Evolutionary conservation across 2,113 vertebrate genomes (phyloP).

Genomic region (Myrmophylax atrothorax): DNA sequence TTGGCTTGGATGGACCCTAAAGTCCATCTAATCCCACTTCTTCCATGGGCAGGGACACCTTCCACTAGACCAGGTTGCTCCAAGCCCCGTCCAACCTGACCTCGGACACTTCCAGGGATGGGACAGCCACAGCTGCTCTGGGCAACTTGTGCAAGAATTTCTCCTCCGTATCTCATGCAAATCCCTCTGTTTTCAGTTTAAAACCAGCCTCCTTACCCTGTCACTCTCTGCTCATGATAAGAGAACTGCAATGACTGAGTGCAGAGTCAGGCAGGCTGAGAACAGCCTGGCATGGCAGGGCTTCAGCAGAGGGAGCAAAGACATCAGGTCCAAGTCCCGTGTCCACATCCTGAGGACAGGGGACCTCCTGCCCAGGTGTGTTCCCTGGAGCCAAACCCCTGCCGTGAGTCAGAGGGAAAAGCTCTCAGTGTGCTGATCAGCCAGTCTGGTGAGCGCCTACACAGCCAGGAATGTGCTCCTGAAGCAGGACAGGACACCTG

Average conservation of each 20-base stretch:
- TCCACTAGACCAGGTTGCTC: rapidly evolving
- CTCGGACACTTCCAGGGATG: not conserved
- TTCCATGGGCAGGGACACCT: not conserved
- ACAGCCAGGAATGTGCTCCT: not conserved
- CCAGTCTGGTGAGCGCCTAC: not conserved
- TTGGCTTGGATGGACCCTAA: not conserved
- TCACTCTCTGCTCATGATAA: not conserved
- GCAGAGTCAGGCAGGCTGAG: rapidly evolving
- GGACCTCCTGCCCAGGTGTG: not conserved
- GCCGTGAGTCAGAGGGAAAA: not conserved
- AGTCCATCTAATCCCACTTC: not conserved
- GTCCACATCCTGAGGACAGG: not conserved
- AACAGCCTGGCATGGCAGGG: not conserved
- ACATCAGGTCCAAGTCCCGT: rapidly evolving
- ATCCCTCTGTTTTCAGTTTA: not conserved
- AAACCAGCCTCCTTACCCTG: not conserved
- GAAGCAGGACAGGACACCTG: not conserved
- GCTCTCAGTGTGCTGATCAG: not conserved
- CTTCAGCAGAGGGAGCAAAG: not conserved
- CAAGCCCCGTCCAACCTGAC: rapidly evolving
- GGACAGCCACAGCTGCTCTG: not conserved
- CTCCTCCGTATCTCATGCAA: not conserved
- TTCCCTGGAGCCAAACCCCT: not conserved
- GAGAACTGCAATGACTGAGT: not conserved
- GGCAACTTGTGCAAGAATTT: not conserved